These are phyloP conservation scores for Falco peregrinus DNA, from an alignment of 2,797 vertebrate species.

Conservation along the genomic window DNA sequence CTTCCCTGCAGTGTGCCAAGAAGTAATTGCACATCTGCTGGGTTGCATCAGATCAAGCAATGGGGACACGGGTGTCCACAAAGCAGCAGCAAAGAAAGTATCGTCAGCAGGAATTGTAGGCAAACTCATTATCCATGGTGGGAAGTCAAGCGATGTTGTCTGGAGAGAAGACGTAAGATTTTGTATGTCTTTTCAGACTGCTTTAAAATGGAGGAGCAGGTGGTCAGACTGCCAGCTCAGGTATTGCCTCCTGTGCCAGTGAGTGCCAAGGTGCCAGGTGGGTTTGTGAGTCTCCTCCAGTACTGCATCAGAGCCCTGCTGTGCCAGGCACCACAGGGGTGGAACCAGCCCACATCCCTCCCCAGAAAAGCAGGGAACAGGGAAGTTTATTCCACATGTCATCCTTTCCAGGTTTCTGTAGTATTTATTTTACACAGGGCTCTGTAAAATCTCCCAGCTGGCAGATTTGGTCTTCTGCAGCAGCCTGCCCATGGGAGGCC, in stretches of 20 bases:
- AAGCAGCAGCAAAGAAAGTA: not conserved
- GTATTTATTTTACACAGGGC: not conserved
- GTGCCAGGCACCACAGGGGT: not conserved
- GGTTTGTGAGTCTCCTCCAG: not conserved
- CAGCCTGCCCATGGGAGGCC: no score
- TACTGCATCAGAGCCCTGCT: accelerated
- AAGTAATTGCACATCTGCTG: accelerated
- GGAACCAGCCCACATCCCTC: not conserved
- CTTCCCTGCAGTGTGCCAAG: not conserved
- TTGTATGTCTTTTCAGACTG: not conserved
- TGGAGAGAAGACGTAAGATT: not conserved
- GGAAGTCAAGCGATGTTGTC: not conserved
- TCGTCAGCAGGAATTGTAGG: not conserved
- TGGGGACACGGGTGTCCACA: not conserved
- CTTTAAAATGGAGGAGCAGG: not conserved
- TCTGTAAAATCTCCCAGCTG: not conserved
- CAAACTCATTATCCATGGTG: not conserved
- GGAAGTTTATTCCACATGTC: not conserved
- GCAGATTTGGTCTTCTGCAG: not conserved
- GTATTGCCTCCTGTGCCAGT: no score
- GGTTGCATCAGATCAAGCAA: not conserved
- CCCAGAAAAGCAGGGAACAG: not conserved
- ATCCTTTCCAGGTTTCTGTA: not conserved
- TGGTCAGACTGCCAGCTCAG: no score
- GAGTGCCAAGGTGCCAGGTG: accelerated